Base-by-base conservation (phyloP, 2,797 vertebrate genomes). In the Chaenodraco wilsoni region DNA sequence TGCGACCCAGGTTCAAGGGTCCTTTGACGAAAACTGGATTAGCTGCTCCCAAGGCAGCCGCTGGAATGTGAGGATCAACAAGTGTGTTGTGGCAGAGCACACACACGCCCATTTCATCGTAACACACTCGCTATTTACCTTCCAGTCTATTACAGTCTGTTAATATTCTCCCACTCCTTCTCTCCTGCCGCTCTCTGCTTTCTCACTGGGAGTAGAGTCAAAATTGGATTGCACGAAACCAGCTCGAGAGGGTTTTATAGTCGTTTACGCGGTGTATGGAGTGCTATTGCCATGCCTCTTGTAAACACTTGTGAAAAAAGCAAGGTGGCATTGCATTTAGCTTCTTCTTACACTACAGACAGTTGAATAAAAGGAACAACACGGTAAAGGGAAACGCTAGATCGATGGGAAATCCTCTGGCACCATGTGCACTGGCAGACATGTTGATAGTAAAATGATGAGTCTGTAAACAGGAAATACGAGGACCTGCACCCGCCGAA, bases 51-150 rank as follows among this genome's bases (percentile, higher is more conserved):
- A 72, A 85, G 80, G 76, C 81, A 83, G 84, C 84, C 64, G 17
- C 59, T 72, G 88, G 90, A 91, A 91, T 91, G 87, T 21, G 65
- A 72, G 75, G 85, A 84, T 84, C 83, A 86, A 86, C 86, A 87
- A 67, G 74, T 72, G 12, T 78, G 81, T 74, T 70, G 71, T 65
- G 65, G 58, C 17, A 55, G 40, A 21, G 57, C 63, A 74, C 71
- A 58, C 23, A 60, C 61, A 51, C 12, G 1, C 74, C 23, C 40
- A 44, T 58, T 68, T 59, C n/a, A 13, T 61, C 1, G 3, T 40
- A 61, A 49, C 58, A 65, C 74, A 52, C 65, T 54, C 63, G 63
- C 76, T 82, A 57, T 89, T 85, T 83, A 85, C 84, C 81, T 68
- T 74, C 61, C 57, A 80, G 40, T 74, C 76, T 51, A 86, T 82